Base-by-base conservation (phyloP, 2,888 invertebrate species). In the Philereme vetulata region DNA sequence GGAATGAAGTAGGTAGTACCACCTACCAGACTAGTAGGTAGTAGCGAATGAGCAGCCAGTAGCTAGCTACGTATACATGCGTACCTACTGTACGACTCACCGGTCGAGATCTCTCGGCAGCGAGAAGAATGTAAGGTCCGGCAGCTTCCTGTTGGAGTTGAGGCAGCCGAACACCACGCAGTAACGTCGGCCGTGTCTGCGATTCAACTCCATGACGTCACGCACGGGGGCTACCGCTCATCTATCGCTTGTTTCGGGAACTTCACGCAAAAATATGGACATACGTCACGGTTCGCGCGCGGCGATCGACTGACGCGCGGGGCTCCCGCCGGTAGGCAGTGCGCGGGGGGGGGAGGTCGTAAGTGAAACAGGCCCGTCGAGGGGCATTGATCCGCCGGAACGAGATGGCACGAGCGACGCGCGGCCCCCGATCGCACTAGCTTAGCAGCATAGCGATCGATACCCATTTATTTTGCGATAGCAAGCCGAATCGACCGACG, bases 21-120 rank as follows among this genome's bases (percentile, higher is more conserved):
- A 21, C 21, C 2, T 21, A 21, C 21, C 21, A 21, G 21, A 21
- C 21, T 21, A 21, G 21, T 21, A 21, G 21, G 21, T 21, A 21
- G 21, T 21, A 21, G 21, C 21, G 21, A 21, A 21, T 21, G 21
- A 21, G 21, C 21, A 21, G 21, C 21, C 21, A 21, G 21, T 21
- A 21, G 21, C 21, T n/a, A n/a, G n/a, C n/a, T n/a, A n/a, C n/a
- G n/a, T n/a, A n/a, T n/a, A n/a, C n/a, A n/a, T n/a, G n/a, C n/a
- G n/a, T n/a, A n/a, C n/a, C n/a, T n/a, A n/a, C n/a, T n/a, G 21
- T 32, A 11, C 11, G 36, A 51, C 62, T 62, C 58, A 62, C 62
- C 58, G 54, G 40, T 58, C 58, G 42, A 58, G 50, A 53, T 62
- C 62, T 48, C 58, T 62, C 10, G 62, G 62, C 5, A 62, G 58